Conservation (phyloP, 2,888 invertebrate genomes). For the Tetragonula carbonaria region DNA sequence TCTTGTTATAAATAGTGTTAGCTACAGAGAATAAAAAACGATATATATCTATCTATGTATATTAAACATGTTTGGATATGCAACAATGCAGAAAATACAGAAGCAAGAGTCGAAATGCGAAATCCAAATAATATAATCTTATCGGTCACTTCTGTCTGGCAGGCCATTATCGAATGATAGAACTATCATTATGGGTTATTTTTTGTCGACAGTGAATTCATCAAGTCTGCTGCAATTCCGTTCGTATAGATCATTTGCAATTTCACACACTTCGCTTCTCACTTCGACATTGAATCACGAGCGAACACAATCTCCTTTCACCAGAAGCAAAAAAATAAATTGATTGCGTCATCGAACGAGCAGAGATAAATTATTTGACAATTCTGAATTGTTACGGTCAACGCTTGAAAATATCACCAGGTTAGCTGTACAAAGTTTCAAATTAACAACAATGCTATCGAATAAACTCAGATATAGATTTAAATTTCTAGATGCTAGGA, state of each 20-base stretch:
- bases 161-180: conserved; percentile 9
- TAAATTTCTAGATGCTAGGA: no score
- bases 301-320: conserved; percentile 44
- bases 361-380: conserved; percentile 41
- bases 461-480: no score
- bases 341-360: conserved; percentile 15
- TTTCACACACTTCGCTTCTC: conserved; percentile 2
- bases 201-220: conserved; percentile 64
- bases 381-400: background rate
- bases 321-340: conserved; percentile 46
- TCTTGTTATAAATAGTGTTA: no score
- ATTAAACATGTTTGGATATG: no score
- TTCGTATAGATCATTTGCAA: conserved; percentile 43
- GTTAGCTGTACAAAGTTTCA: background rate
- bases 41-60: no score
- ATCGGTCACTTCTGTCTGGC: conserved; percentile 30
- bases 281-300: conserved; percentile 6
- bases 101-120: no score
- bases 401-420: background rate
- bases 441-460: no score
- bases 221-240: conserved; percentile 36
- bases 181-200: conserved; percentile 55
- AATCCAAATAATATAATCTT: no score
- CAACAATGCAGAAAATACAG: no score
- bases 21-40: no score